Conservation (phyloP, 1,140 invertebrate species). For the Brachionus asplanchnoidis region DNA sequence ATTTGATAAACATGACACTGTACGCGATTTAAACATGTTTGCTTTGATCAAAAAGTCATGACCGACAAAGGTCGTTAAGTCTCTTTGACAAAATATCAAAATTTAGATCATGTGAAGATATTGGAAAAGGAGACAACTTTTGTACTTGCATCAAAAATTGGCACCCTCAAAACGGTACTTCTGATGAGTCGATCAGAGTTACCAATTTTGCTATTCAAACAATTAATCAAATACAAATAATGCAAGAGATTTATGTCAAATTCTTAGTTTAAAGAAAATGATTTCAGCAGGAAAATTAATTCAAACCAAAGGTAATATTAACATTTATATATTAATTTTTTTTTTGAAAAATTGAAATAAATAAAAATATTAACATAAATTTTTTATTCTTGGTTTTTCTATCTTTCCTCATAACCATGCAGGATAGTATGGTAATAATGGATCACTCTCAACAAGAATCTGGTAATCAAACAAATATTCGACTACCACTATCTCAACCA, state of each 20-base stretch:
- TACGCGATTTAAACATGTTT: conserved; percentile 57
- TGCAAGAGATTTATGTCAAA: conserved; percentile 64
- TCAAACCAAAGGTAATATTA: conserved; percentile 63
- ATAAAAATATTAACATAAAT: no score
- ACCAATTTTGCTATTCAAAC: conserved; percentile 62
- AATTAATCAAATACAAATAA: conserved; percentile 65
- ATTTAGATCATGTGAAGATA: conserved; percentile 72
- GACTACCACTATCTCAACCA: no score
- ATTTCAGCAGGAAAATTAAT: conserved; percentile 67
- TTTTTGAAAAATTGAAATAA: no score
- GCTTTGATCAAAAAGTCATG: neutral
- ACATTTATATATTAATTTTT: no score
- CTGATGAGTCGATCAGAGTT: conserved; percentile 54
- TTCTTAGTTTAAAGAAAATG: conserved; percentile 62
- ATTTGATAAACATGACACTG: conserved; percentile 72
- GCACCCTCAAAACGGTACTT: conserved; percentile 54
- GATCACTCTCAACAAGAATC: no score
- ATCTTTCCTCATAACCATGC: no score
- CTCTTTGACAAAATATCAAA: conserved; percentile 63
- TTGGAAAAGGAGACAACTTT: conserved; percentile 86
- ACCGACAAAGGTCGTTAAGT: conserved; percentile 50
- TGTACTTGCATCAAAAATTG: conserved; percentile 80
- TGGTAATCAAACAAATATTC: no score
- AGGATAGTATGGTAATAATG: no score
- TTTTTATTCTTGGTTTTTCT: no score